These are phyloP conservation scores for Drosophila pseudoobscura DNA, from an alignment of 1,140 invertebrate genomes.

Conservation along the genomic window DNA sequence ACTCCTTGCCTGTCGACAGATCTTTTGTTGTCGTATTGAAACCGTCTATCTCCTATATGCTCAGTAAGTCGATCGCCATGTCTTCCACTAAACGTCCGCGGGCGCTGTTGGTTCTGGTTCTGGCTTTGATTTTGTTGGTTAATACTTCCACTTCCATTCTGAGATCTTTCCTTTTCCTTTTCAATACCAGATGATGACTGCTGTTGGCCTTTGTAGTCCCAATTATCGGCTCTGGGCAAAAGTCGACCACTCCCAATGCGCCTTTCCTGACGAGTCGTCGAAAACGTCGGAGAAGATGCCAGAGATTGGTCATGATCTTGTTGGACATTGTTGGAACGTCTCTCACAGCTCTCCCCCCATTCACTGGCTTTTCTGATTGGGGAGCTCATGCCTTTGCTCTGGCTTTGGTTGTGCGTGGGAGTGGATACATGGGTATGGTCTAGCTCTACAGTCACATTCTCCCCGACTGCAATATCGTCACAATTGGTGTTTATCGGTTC, in stretches of 20 bases:
- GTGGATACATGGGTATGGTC: constrained; percentile 12
- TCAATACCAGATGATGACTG: constrained; percentile 16
- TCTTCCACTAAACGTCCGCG: constrained; percentile 36
- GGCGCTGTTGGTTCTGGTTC: constrained; percentile 22
- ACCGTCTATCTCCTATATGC: constrained; percentile 25
- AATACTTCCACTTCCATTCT: constrained; percentile 35
- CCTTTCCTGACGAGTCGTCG: constrained; percentile 78
- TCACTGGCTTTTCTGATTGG: constrained; percentile 2
- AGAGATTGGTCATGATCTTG: constrained; percentile 28
- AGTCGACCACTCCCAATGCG: constrained; percentile 91
- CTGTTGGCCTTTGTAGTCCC: constrained; percentile 85
- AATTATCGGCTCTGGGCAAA: constrained; percentile 86
- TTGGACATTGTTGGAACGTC: constrained; percentile 16
- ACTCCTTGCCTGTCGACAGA: constrained; percentile 20
- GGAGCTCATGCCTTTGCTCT: not conserved
- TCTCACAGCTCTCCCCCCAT: constrained; percentile 29
- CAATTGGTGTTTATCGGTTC: constrained; percentile 24
- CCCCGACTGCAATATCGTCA: constrained; percentile 3
- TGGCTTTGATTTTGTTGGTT: not conserved
- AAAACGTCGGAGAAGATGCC: constrained; percentile 48
- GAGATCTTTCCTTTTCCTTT: constrained; percentile 49
- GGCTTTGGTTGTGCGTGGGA: constrained; percentile 10
- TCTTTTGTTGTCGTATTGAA: constrained; percentile 41
- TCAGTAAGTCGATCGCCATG: constrained; percentile 24
- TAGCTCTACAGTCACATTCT: constrained; percentile 1